Percentiles rank a stretch among this genome's conserved stretches.
Conservation (phyloP, 2,888 invertebrate species). For the Rapana venosa region DNA sequence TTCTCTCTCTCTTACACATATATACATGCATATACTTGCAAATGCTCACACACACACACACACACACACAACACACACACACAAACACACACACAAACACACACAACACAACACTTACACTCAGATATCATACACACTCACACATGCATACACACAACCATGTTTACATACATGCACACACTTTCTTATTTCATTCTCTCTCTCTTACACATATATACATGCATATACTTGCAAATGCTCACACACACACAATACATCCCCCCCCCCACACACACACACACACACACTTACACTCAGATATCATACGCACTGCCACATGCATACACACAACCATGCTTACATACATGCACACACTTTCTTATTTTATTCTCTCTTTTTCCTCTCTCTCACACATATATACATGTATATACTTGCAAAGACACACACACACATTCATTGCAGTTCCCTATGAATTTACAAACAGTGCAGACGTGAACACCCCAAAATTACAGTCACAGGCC, state of each 20-base stretch:
- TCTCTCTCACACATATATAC: not conserved
- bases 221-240: not conserved
- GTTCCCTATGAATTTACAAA: too few relatives aligned
- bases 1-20: not conserved
- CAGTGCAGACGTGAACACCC: too few relatives aligned
- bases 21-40: not conserved
- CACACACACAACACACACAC: not conserved
- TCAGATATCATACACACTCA: too few relatives aligned
- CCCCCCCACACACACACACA: constrained; percentile 10
- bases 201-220: not conserved
- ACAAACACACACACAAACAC: not conserved
- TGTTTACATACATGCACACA: too few relatives aligned
- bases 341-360: not conserved
- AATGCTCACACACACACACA: not conserved
- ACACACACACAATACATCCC: too few relatives aligned
- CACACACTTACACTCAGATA: not conserved
- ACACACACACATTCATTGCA: not conserved
- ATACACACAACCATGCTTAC: not conserved
- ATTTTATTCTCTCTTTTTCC: too few relatives aligned
- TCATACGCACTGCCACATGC: not conserved
- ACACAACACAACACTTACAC: not conserved
- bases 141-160: too few relatives aligned
- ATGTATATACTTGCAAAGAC: not conserved
- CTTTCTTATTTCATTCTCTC: too few relatives aligned
- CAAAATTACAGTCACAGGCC: too few relatives aligned